Base-by-base conservation (phyloP, 2,888 invertebrate genomes). In the Drosophila niveifrons region DNA sequence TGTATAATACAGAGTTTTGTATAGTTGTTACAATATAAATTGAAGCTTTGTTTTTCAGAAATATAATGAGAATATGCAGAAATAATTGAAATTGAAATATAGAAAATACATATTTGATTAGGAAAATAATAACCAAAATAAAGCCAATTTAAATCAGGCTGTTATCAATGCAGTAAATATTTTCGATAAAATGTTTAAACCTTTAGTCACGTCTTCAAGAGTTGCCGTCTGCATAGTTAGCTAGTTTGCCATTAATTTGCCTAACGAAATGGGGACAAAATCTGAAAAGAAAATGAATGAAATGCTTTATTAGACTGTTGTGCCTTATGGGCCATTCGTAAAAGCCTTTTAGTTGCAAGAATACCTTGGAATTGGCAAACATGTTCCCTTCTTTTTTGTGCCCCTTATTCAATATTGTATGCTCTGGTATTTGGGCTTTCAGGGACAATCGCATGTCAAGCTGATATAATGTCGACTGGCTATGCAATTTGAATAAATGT, bases 401-500 rank as follows among this genome's bases (percentile, higher is more conserved):
- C 31, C 31, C 11, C 11, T 15, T 43, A 64, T 52, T 64, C 36
- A 15, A 61, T 68, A 36, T 68, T 58, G 55, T n/a, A 31, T 50
- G 48, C 18, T 47, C 15, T 61, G 23, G 47, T 53, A 53, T 61
- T 75, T 70, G 10, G 59, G 43, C 47, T 56, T 28, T 47, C 17
- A 10, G 43, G 68, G 46, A 58, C 15, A 74, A 67, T 83, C 64
- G 83, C 83, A 80, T 83, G 83, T 83, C 87, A 67, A 69, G 66
- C 69, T 50, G 74, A 75, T 67, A 83, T 88, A 80, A 88, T 68
- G 72, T 57, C 70, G 65, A 55, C 77, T 50, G 61, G 58, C 80
- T 57, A 67, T 76, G 77, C 77, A 76, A 88, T 83, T 88, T 83
- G 84, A 88, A 83, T 88, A 83, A 83, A 86, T 83, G 80, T 74